A percentile compares a stretch with the other conserved stretches of the same genome.
Evolutionary conservation across 2,888 invertebrate species (phyloP).

Genomic region (Eupithecia dodoneata): DNA sequence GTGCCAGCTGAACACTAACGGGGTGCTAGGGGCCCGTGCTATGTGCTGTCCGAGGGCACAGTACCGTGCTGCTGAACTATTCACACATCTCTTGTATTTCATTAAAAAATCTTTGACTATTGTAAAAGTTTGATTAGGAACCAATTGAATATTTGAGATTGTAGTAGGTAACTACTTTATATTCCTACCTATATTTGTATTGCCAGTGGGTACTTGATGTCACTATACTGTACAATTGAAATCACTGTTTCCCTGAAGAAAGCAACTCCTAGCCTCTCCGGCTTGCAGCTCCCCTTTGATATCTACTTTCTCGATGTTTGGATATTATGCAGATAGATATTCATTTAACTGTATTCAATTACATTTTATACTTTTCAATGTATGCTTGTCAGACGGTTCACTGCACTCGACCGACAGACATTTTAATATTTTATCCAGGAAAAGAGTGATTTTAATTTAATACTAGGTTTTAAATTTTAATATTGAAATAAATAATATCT

Average conservation of each 20-base stretch:
- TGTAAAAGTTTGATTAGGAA: not conserved
- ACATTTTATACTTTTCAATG: not conserved
- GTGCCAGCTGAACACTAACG: too few species aligned
- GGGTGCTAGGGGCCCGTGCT: not conserved
- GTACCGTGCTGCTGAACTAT: not conserved
- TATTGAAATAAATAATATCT: not conserved
- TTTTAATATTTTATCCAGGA: not conserved
- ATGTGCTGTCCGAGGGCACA: too few species aligned
- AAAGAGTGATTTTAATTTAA: not conserved
- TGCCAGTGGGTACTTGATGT: too few species aligned
- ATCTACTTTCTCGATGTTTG: too few species aligned
- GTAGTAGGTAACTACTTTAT: not conserved
- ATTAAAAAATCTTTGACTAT: conserved; percentile 9
- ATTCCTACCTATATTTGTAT: too few species aligned
- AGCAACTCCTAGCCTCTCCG: too few species aligned
- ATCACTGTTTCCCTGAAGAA: too few species aligned
- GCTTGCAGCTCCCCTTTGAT: too few species aligned
- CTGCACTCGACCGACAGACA: not conserved
- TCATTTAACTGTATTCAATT: too few species aligned
- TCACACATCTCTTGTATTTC: not conserved
- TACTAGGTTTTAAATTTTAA: not conserved
- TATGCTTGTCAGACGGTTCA: not conserved
- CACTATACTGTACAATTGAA: too few species aligned
- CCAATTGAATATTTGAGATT: not conserved
- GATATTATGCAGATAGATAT: too few species aligned